phyloP scores from a whole-genome alignment of 2,888 invertebrate species.

The Oxytorus armatus region DNA sequence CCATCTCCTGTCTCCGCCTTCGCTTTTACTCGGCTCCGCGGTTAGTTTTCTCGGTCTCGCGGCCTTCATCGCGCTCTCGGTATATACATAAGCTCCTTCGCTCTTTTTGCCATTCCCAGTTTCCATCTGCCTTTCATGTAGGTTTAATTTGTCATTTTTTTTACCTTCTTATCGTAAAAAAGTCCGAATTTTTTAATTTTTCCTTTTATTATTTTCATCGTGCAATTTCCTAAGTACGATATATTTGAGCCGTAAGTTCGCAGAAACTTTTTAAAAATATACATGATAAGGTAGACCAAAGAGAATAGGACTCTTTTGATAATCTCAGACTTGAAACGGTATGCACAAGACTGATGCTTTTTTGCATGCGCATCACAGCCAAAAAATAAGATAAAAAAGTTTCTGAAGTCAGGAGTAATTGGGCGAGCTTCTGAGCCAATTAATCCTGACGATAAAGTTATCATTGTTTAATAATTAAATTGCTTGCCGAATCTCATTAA shows the following conservation, averaged over 20 bases:
- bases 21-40: slow-evolving; percentile 64
- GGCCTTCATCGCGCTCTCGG: slow-evolving; percentile 26
- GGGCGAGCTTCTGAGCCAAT: too few relatives aligned
- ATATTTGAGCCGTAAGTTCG: not conserved
- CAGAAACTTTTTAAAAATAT: not conserved
- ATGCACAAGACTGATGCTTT: too few relatives aligned
- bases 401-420: too few relatives aligned
- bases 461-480: too few relatives aligned
- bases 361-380: too few relatives aligned
- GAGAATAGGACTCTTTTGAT: not conserved
- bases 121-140: slow-evolving; percentile 29
- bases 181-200: not conserved
- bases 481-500: too few relatives aligned
- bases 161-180: not conserved
- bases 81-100: not conserved
- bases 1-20: not conserved
- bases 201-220: not conserved
- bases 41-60: slow-evolving; percentile 76
- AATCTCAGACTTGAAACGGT: slow-evolving; percentile 5
- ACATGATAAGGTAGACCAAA: slow-evolving; percentile 9
- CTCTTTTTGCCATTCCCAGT: not conserved
- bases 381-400: too few relatives aligned
- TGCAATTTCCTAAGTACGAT: slow-evolving; percentile 20
- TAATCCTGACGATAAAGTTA: too few relatives aligned
- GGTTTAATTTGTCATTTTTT: slow-evolving; percentile 37